Conservation (phyloP, 1,140 invertebrate species). For the Phthorimaea operculella region DNA sequence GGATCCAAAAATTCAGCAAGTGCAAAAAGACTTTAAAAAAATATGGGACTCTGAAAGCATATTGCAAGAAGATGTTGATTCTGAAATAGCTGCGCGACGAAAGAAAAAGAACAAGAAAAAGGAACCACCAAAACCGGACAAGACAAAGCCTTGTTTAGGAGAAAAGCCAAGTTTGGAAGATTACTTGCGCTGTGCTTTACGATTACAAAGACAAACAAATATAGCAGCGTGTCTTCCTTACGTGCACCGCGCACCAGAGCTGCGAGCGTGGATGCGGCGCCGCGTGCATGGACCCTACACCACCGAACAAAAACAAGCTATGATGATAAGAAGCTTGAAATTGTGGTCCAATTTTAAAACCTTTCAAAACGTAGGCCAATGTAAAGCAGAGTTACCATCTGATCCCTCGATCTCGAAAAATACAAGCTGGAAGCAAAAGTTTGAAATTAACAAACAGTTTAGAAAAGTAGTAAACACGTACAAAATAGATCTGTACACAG, state of each 20-base stretch:
- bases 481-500: conserved; percentile 36
- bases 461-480: conserved; percentile 34
- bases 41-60: conserved; percentile 53
- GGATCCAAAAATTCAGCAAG: conserved; percentile 33
- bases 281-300: conserved; percentile 42
- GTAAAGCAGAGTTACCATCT: conserved; percentile 32
- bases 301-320: conserved; percentile 23
- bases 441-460: conserved; percentile 42
- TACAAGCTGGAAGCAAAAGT: conserved; percentile 44
- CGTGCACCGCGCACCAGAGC: conserved; percentile 44
- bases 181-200: conserved; percentile 47
- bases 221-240: conserved; percentile 50
- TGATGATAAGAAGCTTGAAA: conserved; percentile 31
- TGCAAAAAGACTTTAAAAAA: conserved; percentile 50
- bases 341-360: conserved; percentile 35
- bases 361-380: conserved; percentile 27
- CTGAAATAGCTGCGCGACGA: conserved; percentile 37
- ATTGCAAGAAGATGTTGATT: conserved; percentile 24
- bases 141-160: conserved; percentile 43
- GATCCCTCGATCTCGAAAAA: conserved; percentile 27
- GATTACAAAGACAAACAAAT: conserved; percentile 37
- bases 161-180: conserved; percentile 40
- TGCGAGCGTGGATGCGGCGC: conserved; percentile 55
- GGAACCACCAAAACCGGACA: background rate
- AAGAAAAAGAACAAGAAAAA: conserved; percentile 37